Evolutionary conservation across 2,888 invertebrate species (phyloP).

Genomic region (Tetragnatha montana): DNA sequence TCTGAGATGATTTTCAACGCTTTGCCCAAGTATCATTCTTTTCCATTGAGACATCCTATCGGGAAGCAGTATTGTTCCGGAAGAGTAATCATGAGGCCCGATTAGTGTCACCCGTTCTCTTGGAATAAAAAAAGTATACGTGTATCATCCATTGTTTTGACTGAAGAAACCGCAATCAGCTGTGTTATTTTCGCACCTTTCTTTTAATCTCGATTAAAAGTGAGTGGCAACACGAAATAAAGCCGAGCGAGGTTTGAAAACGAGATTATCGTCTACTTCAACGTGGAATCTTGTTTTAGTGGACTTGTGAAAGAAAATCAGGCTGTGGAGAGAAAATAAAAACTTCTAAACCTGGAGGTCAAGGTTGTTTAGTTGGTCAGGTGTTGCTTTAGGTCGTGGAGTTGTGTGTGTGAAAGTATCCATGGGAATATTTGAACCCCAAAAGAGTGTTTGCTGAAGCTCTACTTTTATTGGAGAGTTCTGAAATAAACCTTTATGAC

Average conservation of each 20-base stretch:
- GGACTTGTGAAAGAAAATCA: background rate
- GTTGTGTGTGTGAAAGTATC: background rate
- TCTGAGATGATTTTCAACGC: conserved; percentile 60
- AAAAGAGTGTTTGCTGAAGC: background rate
- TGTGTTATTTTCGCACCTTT: background rate
- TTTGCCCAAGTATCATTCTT: conserved; percentile 35
- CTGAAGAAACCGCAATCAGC: background rate
- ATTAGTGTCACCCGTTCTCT: background rate
- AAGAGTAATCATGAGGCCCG: conserved; percentile 21
- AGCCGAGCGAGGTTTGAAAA: background rate
- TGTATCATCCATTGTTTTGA: background rate
- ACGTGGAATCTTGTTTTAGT: background rate
- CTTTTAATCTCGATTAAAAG: background rate
- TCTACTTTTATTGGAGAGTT: background rate
- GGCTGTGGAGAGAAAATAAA: background rate
- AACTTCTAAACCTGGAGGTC: background rate
- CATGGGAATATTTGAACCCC: background rate
- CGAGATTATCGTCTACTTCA: background rate
- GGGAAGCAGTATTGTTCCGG: conserved; percentile 15
- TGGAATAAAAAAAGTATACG: too few relatives aligned
- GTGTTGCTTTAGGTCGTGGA: background rate
- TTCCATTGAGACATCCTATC: conserved; percentile 22
- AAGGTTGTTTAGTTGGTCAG: background rate
- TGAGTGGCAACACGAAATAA: background rate
- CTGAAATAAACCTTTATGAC: conserved; percentile 32